Evolutionary conservation across 2,113 vertebrate species (phyloP), one percentile per base, ranked within the genome.

Genomic region (Myodes glareolus): DNA sequence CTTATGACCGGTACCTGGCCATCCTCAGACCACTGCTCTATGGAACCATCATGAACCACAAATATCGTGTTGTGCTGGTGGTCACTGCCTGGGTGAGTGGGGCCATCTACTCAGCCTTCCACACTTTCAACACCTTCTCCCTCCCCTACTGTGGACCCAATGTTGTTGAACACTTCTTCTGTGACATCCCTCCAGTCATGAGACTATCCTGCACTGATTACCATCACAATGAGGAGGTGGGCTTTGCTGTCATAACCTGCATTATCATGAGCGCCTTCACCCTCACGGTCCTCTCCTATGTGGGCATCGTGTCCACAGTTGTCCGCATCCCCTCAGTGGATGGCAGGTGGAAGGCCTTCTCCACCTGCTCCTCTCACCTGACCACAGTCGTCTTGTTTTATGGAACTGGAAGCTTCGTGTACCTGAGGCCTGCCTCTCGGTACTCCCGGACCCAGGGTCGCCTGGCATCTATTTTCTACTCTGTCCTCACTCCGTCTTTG

Each of bases 71-170:
- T n/a, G n/a, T n/a, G n/a, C n/a, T n/a, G n/a, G n/a, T n/a, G n/a
- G n/a, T n/a, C n/a, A n/a, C n/a, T n/a, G n/a, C n/a, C n/a, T n/a
- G n/a, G n/a, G n/a, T n/a, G n/a, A n/a, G n/a, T n/a, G n/a, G n/a
- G n/a, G n/a, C n/a, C n/a, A n/a, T n/a, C n/a, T n/a, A n/a, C n/a
- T n/a, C 97, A 31, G 61, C 88, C 67, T 77, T 87, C 21, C 97
- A 95, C 52, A 95, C 88, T 8, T 4, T 58, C 0, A 95, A 94
- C 73, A 77, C 94, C 13, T 97, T 97, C 63, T 92, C 21, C 12
- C 70, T 97, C 39, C 85, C 96, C 16, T 97, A 97, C 86, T 98
- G 92, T 31, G 72, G 94, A 5, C 93, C n/a, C 42, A 96, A 76
- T 3, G 19, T 23, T 0, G 2, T 94, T 0, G 5, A 96, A 16